Evolutionary conservation across 2,113 vertebrate species (phyloP).

Genomic region (Talpa occidentalis): DNA sequence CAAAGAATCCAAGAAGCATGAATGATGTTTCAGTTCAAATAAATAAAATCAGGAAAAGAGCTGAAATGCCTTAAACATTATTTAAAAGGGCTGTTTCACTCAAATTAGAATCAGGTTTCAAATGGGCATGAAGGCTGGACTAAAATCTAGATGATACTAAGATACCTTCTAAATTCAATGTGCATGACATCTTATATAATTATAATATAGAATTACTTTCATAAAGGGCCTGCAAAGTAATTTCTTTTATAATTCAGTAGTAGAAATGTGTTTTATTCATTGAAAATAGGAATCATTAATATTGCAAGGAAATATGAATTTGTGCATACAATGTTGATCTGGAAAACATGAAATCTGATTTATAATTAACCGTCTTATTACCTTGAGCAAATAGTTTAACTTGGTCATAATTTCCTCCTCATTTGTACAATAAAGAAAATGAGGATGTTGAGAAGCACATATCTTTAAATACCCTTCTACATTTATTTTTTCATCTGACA

Average conservation of each 20-base stretch:
- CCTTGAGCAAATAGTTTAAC: background rate
- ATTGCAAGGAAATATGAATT: background rate
- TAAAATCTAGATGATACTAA: background rate
- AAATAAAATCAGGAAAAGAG: background rate
- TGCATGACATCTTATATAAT: background rate
- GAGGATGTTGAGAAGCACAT: background rate
- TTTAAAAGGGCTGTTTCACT: background rate
- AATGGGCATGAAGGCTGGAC: background rate
- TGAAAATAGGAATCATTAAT: conserved; percentile 12
- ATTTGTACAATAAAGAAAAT: background rate
- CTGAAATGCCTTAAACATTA: background rate
- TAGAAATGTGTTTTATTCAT: background rate
- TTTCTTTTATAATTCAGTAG: background rate
- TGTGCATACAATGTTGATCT: background rate
- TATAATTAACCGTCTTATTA: background rate
- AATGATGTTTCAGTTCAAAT: background rate
- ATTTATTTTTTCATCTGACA: background rate
- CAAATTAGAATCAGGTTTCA: background rate
- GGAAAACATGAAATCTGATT: background rate
- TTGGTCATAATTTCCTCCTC: background rate
- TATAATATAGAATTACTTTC: background rate
- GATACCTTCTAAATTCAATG: background rate
- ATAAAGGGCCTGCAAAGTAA: background rate
- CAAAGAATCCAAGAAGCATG: background rate
- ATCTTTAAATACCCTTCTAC: background rate